Conservation (phyloP, 2,113 vertebrate genomes). For the Noctilio leporinus region DNA sequence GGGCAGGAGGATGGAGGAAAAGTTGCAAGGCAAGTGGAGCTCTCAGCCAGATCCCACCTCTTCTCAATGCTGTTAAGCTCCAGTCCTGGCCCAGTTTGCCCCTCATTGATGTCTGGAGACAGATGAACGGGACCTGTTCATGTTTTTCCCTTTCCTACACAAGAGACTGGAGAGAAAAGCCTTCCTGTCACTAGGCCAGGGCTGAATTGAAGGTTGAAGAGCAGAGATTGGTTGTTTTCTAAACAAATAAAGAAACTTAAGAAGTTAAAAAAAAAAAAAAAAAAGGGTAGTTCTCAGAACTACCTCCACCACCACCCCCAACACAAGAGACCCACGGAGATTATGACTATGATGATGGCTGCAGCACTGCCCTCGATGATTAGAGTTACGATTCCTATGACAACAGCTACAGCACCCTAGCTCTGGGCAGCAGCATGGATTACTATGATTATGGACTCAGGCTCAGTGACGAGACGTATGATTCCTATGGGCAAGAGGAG, state of each 20-base stretch:
- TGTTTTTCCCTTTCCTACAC: not conserved
- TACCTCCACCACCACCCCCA: no score
- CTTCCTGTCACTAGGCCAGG: not conserved
- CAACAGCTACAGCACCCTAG: no score
- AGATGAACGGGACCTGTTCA: not conserved
- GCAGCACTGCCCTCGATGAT: no score
- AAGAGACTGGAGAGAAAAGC: not conserved
- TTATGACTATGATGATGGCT: no score
- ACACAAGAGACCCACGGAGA: no score
- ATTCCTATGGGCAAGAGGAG: conserved; percentile 97
- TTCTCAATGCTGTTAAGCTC: not conserved
- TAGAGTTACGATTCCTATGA: no score
- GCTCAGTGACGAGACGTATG: no score
- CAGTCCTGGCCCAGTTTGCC: not conserved
- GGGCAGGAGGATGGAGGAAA: conserved; percentile 12
- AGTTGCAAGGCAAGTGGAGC: not conserved
- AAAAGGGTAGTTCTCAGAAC: no score
- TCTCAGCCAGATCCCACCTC: not conserved
- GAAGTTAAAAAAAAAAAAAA: no score
- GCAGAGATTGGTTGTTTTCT: not conserved
- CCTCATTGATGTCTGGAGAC: not conserved
- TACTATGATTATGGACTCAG: no score
- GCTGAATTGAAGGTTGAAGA: not conserved
- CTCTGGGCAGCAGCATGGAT: no score
- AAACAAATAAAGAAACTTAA: conserved; percentile 58